Evolutionary conservation across 2,113 vertebrate genomes (phyloP).

Genomic region (Lasiurus cinereus): DNA sequence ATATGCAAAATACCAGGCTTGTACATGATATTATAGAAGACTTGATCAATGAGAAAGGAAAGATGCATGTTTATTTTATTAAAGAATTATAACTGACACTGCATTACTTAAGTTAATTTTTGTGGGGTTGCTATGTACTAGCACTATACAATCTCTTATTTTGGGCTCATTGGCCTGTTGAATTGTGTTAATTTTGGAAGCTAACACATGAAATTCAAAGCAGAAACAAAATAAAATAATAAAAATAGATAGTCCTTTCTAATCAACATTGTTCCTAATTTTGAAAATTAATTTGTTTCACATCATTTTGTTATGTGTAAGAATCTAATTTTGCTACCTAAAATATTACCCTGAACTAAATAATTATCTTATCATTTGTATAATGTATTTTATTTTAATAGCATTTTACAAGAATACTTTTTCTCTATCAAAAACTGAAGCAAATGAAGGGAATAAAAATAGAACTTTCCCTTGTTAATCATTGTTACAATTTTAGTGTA

Average conservation of each 20-base stretch:
- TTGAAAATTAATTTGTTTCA: constrained; percentile 32
- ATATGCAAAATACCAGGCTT: neutral
- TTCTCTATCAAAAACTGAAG: neutral
- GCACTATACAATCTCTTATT: neutral
- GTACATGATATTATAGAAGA: neutral
- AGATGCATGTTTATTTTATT: neutral
- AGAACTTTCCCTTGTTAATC: neutral
- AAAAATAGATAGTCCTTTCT: neutral
- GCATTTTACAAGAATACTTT: neutral
- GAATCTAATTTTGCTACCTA: neutral
- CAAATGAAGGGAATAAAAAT: constrained; percentile 21
- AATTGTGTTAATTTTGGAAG: constrained; percentile 19
- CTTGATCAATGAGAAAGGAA: neutral
- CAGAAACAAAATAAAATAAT: constrained; percentile 54
- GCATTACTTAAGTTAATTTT: neutral
- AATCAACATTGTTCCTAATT: neutral
- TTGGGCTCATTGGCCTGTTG: neutral
- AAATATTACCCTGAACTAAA: neutral
- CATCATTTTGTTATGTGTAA: constrained; percentile 8
- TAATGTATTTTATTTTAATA: constrained; percentile 28
- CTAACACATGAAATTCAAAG: neutral
- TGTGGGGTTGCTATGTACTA: neutral
- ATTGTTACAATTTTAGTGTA: neutral
- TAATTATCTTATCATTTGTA: neutral
- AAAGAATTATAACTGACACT: neutral